Evolutionary conservation across 2,888 invertebrate genomes (phyloP).

Genomic region (Yponomeuta malinellus): DNA sequence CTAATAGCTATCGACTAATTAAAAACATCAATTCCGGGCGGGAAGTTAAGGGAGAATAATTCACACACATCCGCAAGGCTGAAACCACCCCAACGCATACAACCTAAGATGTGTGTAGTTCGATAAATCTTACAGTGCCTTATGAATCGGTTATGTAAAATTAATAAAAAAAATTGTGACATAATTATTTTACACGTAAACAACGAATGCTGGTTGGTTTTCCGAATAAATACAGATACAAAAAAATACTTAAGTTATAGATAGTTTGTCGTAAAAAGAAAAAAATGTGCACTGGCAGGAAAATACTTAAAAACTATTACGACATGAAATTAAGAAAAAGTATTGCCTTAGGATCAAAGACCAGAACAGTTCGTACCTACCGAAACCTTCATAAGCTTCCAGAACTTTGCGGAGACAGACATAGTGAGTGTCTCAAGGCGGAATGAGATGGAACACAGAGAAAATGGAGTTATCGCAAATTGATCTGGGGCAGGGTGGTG

Average conservation of each 20-base stretch:
- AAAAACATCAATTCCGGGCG: constrained; percentile 72
- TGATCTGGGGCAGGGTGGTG: constrained; percentile 60
- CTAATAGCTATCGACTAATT: constrained; percentile 73
- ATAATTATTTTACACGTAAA: no score
- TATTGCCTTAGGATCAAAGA: background rate
- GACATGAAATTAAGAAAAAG: background rate
- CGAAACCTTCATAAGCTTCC: constrained; percentile 2
- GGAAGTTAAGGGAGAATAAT: constrained; percentile 64
- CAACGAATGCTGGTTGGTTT: no score
- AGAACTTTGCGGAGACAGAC: constrained; percentile 30
- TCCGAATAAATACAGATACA: no score
- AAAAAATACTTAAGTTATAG: no score
- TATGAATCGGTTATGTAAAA: background rate
- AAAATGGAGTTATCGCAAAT: constrained; percentile 72
- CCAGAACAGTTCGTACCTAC: background rate
- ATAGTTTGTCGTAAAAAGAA: no score
- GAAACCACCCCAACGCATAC: constrained; percentile 40
- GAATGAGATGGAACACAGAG: constrained; percentile 64
- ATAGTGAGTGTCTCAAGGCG: constrained; percentile 66
- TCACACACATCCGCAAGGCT: constrained; percentile 59
- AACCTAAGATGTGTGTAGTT: constrained; percentile 41
- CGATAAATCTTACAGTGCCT: background rate
- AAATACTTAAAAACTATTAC: no score
- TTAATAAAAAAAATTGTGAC: background rate
- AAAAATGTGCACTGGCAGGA: no score